Evolutionary conservation across 2,888 invertebrate species (phyloP).

Genomic region (Acrocera orbiculus): DNA sequence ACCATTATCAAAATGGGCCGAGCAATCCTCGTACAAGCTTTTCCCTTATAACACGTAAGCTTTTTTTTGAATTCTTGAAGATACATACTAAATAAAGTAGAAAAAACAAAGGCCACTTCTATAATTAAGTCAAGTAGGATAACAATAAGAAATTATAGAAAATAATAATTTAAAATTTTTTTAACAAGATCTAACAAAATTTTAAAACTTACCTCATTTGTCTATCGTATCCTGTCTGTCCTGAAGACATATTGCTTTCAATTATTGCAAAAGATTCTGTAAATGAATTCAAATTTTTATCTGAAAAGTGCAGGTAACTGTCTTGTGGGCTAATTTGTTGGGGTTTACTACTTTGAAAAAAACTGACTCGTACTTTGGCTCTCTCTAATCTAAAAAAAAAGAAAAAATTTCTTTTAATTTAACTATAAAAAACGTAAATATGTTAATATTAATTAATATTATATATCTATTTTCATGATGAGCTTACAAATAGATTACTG

Average conservation of each 20-base stretch:
- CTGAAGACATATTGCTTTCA: slow-evolving; percentile 20
- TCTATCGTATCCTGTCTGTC: slow-evolving; percentile 24
- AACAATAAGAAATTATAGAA: background rate
- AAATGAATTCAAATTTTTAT: slow-evolving; percentile 17
- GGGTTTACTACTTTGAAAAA: slow-evolving; percentile 66
- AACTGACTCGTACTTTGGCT: slow-evolving; percentile 64
- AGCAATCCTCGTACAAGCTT: no score
- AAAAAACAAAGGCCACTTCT: no score
- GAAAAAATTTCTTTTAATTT: no score
- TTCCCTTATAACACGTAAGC: no score
- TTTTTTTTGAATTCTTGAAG: no score
- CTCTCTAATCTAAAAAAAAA: slow-evolving; percentile 59
- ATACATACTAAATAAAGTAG: no score
- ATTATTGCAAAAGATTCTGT: slow-evolving; percentile 20
- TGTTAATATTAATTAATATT: no score
- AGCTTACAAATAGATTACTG: no score
- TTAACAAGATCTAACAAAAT: background rate
- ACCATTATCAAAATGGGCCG: no score
- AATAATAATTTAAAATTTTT: background rate
- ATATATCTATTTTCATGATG: no score
- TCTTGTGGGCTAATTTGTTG: slow-evolving; percentile 47
- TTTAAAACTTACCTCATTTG: slow-evolving; percentile 26
- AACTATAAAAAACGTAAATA: no score
- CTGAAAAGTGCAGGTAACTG: slow-evolving; percentile 22
- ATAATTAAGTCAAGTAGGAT: no score